Percentiles rank a stretch among this genome's conserved stretches.
These are phyloP conservation scores for Achlya flavicornis DNA, from an alignment of 2,888 invertebrate genomes.

Conservation along the genomic window DNA sequence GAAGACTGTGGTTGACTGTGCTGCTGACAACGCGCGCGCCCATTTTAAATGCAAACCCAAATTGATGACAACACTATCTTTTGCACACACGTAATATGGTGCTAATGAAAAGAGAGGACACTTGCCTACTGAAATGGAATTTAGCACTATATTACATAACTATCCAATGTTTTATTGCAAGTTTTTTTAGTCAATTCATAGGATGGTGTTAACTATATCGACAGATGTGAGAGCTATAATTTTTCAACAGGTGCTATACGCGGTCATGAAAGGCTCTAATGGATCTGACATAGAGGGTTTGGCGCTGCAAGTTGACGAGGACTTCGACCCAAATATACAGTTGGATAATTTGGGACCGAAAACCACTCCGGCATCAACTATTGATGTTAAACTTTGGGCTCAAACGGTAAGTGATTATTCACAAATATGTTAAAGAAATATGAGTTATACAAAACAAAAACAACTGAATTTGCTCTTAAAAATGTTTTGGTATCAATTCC, in stretches of 20 bases:
- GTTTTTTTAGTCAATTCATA: conserved; percentile 18
- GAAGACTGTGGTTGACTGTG: conserved; percentile 57
- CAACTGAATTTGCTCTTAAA: too few relatives aligned
- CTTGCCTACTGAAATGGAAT: conserved; percentile 50
- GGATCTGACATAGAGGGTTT: conserved; percentile 81
- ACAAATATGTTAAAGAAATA: too few relatives aligned
- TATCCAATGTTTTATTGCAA: conserved; percentile 44
- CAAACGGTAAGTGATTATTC: conserved; percentile 64
- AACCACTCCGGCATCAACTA: conserved; percentile 66
- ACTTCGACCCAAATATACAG: conserved; percentile 89
- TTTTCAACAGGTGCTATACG: conserved; percentile 80
- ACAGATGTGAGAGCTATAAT: neutral
- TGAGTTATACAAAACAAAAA: too few relatives aligned
- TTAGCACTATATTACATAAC: conserved; percentile 50
- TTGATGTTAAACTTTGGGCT: conserved; percentile 80
- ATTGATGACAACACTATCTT: conserved; percentile 66
- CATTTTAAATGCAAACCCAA: conserved; percentile 61
- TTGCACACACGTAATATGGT: conserved; percentile 56
- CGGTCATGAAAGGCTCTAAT: conserved; percentile 83
- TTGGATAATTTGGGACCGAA: conserved; percentile 87
- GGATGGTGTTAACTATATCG: conserved; percentile 17
- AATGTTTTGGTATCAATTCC: too few relatives aligned
- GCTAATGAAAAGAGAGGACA: conserved; percentile 67
- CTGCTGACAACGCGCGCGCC: conserved; percentile 26
- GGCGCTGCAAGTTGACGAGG: conserved; percentile 84